Evolutionary conservation across 2,113 vertebrate species (phyloP).

Genomic region (Puma concolor): DNA sequence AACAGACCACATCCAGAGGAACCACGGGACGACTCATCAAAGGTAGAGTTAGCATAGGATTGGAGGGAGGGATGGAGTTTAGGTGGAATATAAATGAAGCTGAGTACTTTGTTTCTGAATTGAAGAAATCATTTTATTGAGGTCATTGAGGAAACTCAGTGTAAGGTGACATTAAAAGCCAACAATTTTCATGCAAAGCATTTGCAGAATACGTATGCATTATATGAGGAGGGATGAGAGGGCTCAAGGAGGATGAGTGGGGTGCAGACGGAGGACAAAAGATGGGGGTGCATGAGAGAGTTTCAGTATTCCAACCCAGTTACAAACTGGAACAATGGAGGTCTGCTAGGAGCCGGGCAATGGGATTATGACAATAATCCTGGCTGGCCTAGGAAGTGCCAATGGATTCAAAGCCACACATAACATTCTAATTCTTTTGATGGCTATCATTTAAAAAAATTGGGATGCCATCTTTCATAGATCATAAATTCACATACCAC

Average conservation of each 20-base stretch:
- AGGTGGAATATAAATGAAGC: not conserved
- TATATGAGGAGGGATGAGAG: not conserved
- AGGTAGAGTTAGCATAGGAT: not conserved
- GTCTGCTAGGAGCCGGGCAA: not conserved
- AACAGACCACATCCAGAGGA: not conserved
- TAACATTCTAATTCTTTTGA: not conserved
- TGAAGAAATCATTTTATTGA: not conserved
- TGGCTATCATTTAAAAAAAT: not conserved
- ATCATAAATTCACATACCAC: not conserved
- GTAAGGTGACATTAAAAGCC: not conserved
- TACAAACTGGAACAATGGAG: not conserved
- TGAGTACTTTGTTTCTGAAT: not conserved
- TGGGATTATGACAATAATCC: not conserved
- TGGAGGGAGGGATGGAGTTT: not conserved
- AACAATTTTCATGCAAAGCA: not conserved
- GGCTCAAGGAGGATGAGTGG: not conserved
- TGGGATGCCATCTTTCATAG: not conserved
- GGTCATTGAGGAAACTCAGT: not conserved
- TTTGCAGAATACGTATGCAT: not conserved
- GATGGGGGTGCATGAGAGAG: not conserved
- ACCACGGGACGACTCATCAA: rapidly evolving
- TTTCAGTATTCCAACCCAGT: not conserved
- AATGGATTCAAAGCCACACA: not conserved
- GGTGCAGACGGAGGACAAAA: not conserved
- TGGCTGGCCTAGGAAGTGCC: not conserved